These are phyloP conservation scores for Petromus typicus DNA, from an alignment of 2,113 vertebrate genomes.

Conservation along the genomic window DNA sequence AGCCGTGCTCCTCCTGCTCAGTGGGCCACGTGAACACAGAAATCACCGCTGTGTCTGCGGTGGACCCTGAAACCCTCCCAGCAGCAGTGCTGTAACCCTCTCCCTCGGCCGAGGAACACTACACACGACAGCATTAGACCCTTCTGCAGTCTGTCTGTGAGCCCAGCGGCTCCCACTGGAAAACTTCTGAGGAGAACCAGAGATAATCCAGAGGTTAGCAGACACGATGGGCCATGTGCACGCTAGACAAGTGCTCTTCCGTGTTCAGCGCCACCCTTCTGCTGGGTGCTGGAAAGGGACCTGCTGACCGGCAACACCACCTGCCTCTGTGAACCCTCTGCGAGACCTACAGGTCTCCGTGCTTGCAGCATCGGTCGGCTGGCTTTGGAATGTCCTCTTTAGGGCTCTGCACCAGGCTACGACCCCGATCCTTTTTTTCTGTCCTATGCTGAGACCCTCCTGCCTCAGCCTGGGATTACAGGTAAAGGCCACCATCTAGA, in stretches of 20 bases:
- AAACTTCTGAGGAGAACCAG: neutral
- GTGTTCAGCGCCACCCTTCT: no score
- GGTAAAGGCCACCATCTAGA: neutral
- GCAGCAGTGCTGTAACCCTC: no score
- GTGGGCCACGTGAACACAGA: neutral
- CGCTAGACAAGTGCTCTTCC: neutral
- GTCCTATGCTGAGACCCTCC: neutral
- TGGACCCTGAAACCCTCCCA: neutral
- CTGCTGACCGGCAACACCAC: neutral
- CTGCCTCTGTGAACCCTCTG: neutral
- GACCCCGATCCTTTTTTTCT: neutral
- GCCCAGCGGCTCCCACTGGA: neutral
- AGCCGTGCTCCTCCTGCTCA: neutral
- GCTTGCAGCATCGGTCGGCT: neutral
- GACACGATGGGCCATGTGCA: neutral
- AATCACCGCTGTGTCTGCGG: neutral
- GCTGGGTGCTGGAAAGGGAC: no score
- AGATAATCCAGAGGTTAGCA: neutral
- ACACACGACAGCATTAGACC: neutral
- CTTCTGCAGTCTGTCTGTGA: neutral
- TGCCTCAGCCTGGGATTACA: neutral
- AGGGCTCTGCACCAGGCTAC: neutral
- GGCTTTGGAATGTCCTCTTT: neutral
- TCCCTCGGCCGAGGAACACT: no score
- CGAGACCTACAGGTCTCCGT: neutral